A percentile compares a stretch with the other conserved stretches of the same genome.
Evolutionary conservation across 1,140 invertebrate genomes (phyloP).

Genomic region (Papilio aristodemus): DNA sequence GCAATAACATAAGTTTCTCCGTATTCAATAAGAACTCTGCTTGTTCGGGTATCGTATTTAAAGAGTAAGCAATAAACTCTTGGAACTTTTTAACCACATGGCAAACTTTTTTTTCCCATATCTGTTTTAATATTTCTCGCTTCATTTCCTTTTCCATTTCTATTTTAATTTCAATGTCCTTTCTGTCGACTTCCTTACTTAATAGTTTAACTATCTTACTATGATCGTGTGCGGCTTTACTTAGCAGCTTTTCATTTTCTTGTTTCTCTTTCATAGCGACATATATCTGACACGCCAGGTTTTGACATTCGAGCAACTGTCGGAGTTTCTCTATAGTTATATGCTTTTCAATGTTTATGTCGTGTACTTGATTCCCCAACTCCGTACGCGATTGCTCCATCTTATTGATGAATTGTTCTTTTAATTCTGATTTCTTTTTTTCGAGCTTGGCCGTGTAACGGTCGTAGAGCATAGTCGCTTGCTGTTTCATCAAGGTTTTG

Average conservation of each 20-base stretch:
- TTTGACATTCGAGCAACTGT: conserved; percentile 60
- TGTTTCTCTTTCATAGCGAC: conserved; percentile 68
- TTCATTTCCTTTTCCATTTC: conserved; percentile 56
- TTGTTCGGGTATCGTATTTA: conserved; percentile 63
- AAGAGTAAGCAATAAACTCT: conserved; percentile 62
- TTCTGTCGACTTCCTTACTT: conserved; percentile 47
- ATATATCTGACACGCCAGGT: conserved; percentile 70
- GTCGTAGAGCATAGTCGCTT: conserved; percentile 59
- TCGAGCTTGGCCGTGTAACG: conserved; percentile 51
- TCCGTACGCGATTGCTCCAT: conserved; percentile 45
- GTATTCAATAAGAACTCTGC: conserved; percentile 71
- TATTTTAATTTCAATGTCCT: conserved; percentile 60
- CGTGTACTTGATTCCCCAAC: conserved; percentile 53
- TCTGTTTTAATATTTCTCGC: conserved; percentile 49
- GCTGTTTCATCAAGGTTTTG: conserved; percentile 49
- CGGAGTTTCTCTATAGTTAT: conserved; percentile 60
- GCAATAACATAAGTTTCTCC: conserved; percentile 70
- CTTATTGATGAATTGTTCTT: conserved; percentile 52
- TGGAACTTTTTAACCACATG: conserved; percentile 68
- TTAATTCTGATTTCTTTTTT: conserved; percentile 51
- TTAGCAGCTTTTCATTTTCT: conserved; percentile 53
- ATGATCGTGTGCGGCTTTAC: conserved; percentile 51
- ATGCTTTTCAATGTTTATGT: conserved; percentile 68
- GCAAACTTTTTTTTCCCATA: conserved; percentile 68
- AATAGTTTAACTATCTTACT: conserved; percentile 55